phyloP scores from a whole-genome alignment of 2,797 vertebrate genomes.

The Labeo calbasu region DNA sequence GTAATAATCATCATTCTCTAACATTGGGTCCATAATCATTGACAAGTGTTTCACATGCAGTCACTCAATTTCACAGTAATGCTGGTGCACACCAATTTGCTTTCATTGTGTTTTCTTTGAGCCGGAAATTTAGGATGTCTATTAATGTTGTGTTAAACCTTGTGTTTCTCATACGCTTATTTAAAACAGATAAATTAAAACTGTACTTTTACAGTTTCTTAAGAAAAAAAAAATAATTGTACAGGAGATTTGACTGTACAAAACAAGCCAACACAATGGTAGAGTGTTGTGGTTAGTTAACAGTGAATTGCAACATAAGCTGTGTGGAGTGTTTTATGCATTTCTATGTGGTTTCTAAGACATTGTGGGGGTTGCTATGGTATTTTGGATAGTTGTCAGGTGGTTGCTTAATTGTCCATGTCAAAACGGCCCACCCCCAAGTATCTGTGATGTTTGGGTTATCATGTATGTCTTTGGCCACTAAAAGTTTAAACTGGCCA shows the following conservation, averaged over 20 bases:
- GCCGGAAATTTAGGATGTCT: slow-evolving; percentile 26
- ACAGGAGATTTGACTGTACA: neutral
- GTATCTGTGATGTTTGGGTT: neutral
- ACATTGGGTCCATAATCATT: slow-evolving; percentile 61
- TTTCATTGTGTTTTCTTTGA: slow-evolving; percentile 37
- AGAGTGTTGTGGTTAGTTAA: neutral
- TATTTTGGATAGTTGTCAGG: neutral
- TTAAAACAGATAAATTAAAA: neutral
- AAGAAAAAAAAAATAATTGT: neutral
- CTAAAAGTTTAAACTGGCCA: neutral
- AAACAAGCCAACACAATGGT: neutral
- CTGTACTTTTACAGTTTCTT: neutral
- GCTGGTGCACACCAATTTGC: slow-evolving; percentile 50
- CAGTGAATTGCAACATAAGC: neutral
- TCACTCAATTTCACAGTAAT: slow-evolving; percentile 60
- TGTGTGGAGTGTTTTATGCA: neutral
- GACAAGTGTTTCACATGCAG: slow-evolving; percentile 54
- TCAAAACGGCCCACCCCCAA: neutral
- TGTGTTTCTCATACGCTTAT: neutral
- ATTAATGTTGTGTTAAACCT: slow-evolving; percentile 16
- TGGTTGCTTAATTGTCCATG: neutral
- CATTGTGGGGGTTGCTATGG: neutral
- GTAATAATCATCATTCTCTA: slow-evolving; percentile 61
- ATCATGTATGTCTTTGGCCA: neutral
- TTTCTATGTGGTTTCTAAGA: neutral